Percentiles rank a stretch among this genome's conserved stretches.
These are phyloP conservation scores for Eristalis pertinax DNA, from an alignment of 2,888 invertebrate genomes.

Conservation along the genomic window DNA sequence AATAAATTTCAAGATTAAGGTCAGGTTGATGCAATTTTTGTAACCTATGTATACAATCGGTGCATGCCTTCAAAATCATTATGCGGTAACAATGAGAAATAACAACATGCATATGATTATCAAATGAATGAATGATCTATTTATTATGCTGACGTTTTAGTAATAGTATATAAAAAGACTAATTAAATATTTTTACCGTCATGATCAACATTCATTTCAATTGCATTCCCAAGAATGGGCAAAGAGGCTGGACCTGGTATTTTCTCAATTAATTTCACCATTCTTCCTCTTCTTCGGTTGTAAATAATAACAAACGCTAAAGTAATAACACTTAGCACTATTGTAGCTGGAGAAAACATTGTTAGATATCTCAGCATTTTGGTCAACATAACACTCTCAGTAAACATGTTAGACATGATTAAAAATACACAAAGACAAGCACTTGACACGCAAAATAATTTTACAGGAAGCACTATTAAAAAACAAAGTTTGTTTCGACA, in stretches of 20 bases:
- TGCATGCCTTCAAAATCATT: background rate
- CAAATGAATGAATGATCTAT: background rate
- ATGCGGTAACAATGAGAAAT: background rate
- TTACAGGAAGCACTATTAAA: background rate
- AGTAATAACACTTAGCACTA: slow-evolving; percentile 76
- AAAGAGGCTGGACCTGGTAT: slow-evolving; percentile 84
- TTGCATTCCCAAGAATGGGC: slow-evolving; percentile 84
- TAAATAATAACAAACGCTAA: slow-evolving; percentile 77
- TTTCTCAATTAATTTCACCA: slow-evolving; percentile 82
- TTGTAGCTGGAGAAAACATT: slow-evolving; percentile 80
- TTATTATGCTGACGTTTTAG: slow-evolving; percentile 29
- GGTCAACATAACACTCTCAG: slow-evolving; percentile 79
- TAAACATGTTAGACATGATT: slow-evolving; percentile 76
- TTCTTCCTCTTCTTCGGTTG: slow-evolving; percentile 79
- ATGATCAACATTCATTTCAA: slow-evolving; percentile 84
- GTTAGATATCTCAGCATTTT: slow-evolving; percentile 77
- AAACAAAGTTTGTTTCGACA: background rate
- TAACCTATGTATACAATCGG: background rate
- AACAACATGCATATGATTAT: background rate
- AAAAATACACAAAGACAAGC: background rate
- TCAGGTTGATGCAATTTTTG: slow-evolving; percentile 9
- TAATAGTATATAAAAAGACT: slow-evolving; percentile 3
- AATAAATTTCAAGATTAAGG: slow-evolving; percentile 56
- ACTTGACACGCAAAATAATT: background rate
- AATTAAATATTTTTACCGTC: slow-evolving; percentile 81